Evolutionary conservation across 1,140 invertebrate species (phyloP), one percentile per base, ranked within the genome.

Genomic region (Sminthurinus signatus): DNA sequence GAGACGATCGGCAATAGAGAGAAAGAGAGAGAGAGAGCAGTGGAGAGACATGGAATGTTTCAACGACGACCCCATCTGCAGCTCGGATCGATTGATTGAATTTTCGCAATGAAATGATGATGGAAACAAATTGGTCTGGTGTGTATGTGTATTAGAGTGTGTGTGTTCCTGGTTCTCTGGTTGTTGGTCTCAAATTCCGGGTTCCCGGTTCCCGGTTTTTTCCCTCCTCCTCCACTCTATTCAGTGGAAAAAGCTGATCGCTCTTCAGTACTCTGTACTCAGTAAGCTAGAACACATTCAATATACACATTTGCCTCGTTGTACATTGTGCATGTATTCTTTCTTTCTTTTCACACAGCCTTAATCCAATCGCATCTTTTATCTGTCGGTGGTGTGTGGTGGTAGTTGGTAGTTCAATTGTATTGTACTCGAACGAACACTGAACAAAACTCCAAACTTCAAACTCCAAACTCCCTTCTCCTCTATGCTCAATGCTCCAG

Each of bases 91-190:
- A 65, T 65, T 65, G 63, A 65, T 65, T 65, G 63, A 65, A 65
- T 65, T 65, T 65, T 65, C 57, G 63, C 63, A 65, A 65, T 65
- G 44, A 54, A 63, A 64, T 64, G 62, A 64, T 64, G 62, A 64
- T 64, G 56, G 55, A 64, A 64, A 64, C 62, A 64, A 64, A 64
- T 64, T 64, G 62, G 62, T 64, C 61, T 54, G 50, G 31, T 52
- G 46, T 31, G 59, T 44, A 17, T 39, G 36, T 39, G 36, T 39
- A 10, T 17, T 8, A 8, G 17, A 39, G 17, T 39, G 36, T 39
- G 17, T 39, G 8, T 39, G 8, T 10, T 39, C 8, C 36, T 39
- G 17, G 8, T 17, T 46, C 4, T n/a, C 15, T 46, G 44, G 15
- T 21, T 46, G 21, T 54, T 54, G 51, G 21, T 57, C 54, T 57